These are phyloP conservation scores for Stenopsyche tienmushanensis DNA, from an alignment of 1,140 invertebrate species.

Conservation along the genomic window DNA sequence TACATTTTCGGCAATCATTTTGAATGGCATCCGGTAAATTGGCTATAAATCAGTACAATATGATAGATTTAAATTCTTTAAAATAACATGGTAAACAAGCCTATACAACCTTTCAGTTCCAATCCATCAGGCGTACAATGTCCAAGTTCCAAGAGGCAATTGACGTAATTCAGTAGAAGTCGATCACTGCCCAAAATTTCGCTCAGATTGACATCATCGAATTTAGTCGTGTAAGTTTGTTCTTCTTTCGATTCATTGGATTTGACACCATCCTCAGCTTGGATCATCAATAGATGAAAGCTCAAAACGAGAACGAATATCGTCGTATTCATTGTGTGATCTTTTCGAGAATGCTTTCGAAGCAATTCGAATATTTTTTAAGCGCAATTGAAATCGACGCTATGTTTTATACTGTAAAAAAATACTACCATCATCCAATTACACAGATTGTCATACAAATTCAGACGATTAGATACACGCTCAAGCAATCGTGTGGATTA, in stretches of 20 bases:
- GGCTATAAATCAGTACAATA: slow-evolving; percentile 23
- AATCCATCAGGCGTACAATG: slow-evolving; percentile 69
- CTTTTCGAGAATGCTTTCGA: too few species aligned
- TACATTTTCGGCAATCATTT: slow-evolving; percentile 60
- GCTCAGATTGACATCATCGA: slow-evolving; percentile 69
- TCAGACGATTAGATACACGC: too few species aligned
- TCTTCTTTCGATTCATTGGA: slow-evolving; percentile 44
- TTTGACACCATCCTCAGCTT: too few species aligned
- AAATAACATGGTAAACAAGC: neutral
- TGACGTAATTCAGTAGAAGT: slow-evolving; percentile 64
- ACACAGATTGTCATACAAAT: too few species aligned
- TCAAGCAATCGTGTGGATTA: too few species aligned
- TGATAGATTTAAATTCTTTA: slow-evolving; percentile 1
- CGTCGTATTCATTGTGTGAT: too few species aligned
- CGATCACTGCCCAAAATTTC: slow-evolving; percentile 67
- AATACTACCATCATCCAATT: too few species aligned
- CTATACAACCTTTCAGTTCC: slow-evolving; percentile 65
- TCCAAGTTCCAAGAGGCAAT: slow-evolving; percentile 68
- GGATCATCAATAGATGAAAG: too few species aligned
- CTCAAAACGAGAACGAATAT: too few species aligned
- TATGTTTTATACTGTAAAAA: too few species aligned
- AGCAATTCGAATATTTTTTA: too few species aligned
- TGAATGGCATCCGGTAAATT: slow-evolving; percentile 58
- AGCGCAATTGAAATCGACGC: too few species aligned
- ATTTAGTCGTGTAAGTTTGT: slow-evolving; percentile 67